Base-by-base conservation (phyloP, 2,797 vertebrate species). In the Gobio occitaniae region DNA sequence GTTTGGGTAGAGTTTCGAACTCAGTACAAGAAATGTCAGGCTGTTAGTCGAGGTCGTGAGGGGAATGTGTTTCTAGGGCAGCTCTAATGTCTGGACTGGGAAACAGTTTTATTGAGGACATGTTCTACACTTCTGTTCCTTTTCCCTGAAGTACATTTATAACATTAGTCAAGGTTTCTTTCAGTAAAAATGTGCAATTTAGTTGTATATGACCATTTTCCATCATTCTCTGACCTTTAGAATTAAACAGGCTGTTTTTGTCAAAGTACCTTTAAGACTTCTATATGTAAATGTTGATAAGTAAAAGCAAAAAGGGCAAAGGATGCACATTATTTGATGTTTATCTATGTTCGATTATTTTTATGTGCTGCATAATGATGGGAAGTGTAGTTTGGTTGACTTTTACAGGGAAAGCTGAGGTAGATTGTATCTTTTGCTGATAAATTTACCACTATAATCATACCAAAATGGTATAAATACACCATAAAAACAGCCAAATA, bases 401-500 rank as follows among this genome's bases (percentile, higher is more conserved):
- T 19, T 54, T 75, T 36, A 36, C 29, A 8, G 29, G 17, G 11
- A 76, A 76, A 56, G 32, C 50, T 38, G 6, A 54, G 50, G 10
- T 19, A 54, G 50, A 75, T 75, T 65, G 61, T 29, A 65, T 65
- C 4, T 17, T 74, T 29, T 11, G 4, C 4, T 29, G 6, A 48
- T 15, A 17, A 78, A 25, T 38, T 6, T 21, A 19, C 36, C 29
- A 83, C 15, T n/a, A 38, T 38, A 48, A 63, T 38, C 48, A 54
- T 6, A 76, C 21, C 13, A 13, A 83, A 76, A 83, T 0, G 4
- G 6, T n/a, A 6, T 25, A 56, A 25, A 25, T 29, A 25, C 5
- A 7, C 25, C 11, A 70, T 48, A 50, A 29, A 56, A 78, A 44
- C 12, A 59, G 15, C 4, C 13, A 9, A 36, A 66, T 92, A 98